phyloP scores from a whole-genome alignment of 2,797 vertebrate species.

The Liparis tanakae region DNA sequence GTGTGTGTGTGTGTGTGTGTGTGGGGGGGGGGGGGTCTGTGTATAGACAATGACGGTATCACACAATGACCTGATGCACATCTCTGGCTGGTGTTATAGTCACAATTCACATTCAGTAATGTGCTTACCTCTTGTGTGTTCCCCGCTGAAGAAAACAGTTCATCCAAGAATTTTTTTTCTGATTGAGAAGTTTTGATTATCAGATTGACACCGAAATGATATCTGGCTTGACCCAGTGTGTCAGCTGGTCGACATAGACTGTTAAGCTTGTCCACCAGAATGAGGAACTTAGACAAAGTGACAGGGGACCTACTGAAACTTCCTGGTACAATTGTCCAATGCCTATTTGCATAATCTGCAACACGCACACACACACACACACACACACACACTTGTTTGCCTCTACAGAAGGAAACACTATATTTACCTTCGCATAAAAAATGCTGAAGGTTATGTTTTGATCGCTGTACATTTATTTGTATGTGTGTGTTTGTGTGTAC shows the following conservation, averaged over 20 bases:
- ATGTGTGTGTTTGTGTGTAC: too few species aligned
- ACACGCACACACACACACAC: neutral
- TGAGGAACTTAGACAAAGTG: constrained; percentile 72
- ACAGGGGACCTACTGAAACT: constrained; percentile 64
- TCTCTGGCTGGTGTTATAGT: neutral
- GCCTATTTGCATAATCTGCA: constrained; percentile 74
- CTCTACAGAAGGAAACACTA: neutral
- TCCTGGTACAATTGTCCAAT: constrained; percentile 78
- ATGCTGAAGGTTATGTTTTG: too few species aligned
- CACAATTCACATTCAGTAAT: neutral
- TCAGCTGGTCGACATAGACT: constrained; percentile 25
- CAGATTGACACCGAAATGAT: neutral
- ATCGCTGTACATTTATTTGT: too few species aligned
- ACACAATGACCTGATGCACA: neutral
- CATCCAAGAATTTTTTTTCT: constrained; percentile 11
- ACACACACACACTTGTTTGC: neutral
- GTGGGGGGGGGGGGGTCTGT: too few species aligned
- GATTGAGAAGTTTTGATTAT: constrained; percentile 10
- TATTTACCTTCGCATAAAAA: too few species aligned
- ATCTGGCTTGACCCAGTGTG: constrained; percentile 2
- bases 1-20: neutral
- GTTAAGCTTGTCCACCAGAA: constrained; percentile 48
- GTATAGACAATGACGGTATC: neutral
- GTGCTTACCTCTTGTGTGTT: constrained; percentile 62
- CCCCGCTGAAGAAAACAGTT: constrained; percentile 26